These are phyloP conservation scores for Gracilinanus agilis DNA, from an alignment of 2,113 vertebrate genomes.

Conservation along the genomic window DNA sequence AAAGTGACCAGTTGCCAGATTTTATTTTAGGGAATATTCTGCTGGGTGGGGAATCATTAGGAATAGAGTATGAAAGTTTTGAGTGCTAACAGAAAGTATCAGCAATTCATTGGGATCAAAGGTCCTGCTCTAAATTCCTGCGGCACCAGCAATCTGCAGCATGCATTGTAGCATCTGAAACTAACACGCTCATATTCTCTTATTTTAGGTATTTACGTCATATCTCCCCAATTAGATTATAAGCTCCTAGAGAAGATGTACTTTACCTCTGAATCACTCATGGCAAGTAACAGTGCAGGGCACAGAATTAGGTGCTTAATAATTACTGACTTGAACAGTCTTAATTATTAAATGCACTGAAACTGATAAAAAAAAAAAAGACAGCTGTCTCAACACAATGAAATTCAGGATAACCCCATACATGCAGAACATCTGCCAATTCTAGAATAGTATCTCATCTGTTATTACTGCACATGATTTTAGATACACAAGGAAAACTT, in stretches of 20 bases:
- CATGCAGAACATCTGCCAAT: not conserved
- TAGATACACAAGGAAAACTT: not conserved
- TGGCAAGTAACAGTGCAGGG: not conserved
- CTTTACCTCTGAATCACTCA: not conserved
- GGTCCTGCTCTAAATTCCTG: rapidly evolving
- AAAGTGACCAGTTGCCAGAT: not conserved
- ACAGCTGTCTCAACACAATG: not conserved
- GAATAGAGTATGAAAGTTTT: not conserved
- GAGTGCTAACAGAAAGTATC: not conserved
- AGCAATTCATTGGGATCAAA: not conserved
- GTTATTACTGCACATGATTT: not conserved
- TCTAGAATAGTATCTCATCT: not conserved
- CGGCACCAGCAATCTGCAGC: rapidly evolving
- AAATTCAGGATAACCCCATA: not conserved
- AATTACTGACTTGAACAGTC: not conserved
- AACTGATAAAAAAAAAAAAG: not conserved
- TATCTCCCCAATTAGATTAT: not conserved
- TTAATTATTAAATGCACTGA: not conserved
- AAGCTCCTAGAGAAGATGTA: not conserved
- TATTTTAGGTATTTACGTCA: no score
- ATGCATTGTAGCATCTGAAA: not conserved
- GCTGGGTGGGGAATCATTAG: not conserved
- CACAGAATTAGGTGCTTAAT: not conserved
- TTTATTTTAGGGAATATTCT: not conserved
- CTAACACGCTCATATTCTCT: not conserved